Evolutionary conservation across 2,113 vertebrate species (phyloP).

Genomic region (Felis chaus): DNA sequence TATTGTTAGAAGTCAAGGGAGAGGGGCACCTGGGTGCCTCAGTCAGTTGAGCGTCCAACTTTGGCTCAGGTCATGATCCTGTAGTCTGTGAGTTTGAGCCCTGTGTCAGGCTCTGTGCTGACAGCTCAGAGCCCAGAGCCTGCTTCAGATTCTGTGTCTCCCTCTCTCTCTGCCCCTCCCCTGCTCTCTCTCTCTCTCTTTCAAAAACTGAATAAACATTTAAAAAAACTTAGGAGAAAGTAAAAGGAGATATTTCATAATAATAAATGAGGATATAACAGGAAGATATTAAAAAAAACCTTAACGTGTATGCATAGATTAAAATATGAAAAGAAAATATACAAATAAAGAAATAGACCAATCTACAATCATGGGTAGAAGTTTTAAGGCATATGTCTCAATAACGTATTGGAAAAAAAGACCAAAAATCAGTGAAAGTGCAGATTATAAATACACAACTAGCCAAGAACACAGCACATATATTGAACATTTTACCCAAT

Average conservation of each 20-base stretch:
- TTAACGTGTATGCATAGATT: background rate
- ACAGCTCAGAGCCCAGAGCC: too few species aligned
- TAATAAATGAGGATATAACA: background rate
- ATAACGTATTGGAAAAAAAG: background rate
- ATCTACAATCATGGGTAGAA: background rate
- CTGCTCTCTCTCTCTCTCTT: too few species aligned
- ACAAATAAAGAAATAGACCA: background rate
- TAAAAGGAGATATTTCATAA: background rate
- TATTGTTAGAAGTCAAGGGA: background rate
- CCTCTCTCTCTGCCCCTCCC: too few species aligned
- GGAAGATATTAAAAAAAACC: background rate
- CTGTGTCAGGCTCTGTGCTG: too few species aligned
- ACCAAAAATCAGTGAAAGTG: background rate
- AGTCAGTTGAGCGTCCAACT: too few species aligned
- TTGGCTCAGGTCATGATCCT: too few species aligned
- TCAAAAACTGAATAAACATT: too few species aligned
- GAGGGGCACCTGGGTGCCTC: background rate
- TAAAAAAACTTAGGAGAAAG: too few species aligned
- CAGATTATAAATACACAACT: background rate
- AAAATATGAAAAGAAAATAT: background rate
- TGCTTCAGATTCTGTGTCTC: too few species aligned
- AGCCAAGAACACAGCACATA: too few species aligned
- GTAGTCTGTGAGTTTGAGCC: too few species aligned
- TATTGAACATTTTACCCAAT: too few species aligned
- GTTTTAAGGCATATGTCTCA: background rate